Conservation (phyloP, 2,888 invertebrate genomes). For the Hypercompe scribonia region DNA sequence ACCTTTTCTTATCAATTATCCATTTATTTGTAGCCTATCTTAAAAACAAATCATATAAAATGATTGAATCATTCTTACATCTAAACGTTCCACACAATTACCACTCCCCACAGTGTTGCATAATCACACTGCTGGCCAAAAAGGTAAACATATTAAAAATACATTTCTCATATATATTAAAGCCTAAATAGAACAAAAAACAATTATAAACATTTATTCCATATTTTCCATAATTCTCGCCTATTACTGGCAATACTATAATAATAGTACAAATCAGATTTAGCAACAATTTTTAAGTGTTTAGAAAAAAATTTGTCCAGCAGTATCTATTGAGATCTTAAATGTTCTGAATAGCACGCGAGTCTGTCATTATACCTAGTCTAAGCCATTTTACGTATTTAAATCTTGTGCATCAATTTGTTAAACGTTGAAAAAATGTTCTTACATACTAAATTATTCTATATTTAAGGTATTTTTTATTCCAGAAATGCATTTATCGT, state of each 20-base stretch:
- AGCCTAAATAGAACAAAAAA: constrained; percentile 17
- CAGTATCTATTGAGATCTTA: constrained; percentile 50
- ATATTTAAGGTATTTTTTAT: constrained; percentile 32
- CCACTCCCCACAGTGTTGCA: constrained; percentile 40
- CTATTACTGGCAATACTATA: constrained; percentile 3
- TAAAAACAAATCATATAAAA: constrained; percentile 61
- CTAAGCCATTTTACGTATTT: constrained; percentile 54
- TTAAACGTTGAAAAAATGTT: constrained; percentile 48
- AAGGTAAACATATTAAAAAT: constrained; percentile 20
- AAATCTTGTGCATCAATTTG: constrained; percentile 53
- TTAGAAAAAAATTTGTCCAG: constrained; percentile 36
- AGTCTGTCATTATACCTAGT: constrained; percentile 39
- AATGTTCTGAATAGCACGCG: constrained; percentile 39
- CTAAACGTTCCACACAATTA: constrained; percentile 49
- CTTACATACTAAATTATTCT: constrained; percentile 36
- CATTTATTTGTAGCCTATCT: constrained; percentile 52
- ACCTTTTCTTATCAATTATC: constrained; percentile 42
- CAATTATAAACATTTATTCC: constrained; percentile 11
- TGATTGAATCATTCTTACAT: constrained; percentile 50
- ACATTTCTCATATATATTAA: constrained; percentile 14
- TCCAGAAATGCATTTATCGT: constrained; percentile 46
- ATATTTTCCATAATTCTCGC: constrained; percentile 2
- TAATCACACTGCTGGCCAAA: constrained; percentile 48
- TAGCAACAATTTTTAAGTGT: constrained; percentile 11
- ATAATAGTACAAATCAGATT: constrained; percentile 1